Evolutionary conservation across 1,140 invertebrate genomes (phyloP).

Genomic region (Cryptotermes secundus): DNA sequence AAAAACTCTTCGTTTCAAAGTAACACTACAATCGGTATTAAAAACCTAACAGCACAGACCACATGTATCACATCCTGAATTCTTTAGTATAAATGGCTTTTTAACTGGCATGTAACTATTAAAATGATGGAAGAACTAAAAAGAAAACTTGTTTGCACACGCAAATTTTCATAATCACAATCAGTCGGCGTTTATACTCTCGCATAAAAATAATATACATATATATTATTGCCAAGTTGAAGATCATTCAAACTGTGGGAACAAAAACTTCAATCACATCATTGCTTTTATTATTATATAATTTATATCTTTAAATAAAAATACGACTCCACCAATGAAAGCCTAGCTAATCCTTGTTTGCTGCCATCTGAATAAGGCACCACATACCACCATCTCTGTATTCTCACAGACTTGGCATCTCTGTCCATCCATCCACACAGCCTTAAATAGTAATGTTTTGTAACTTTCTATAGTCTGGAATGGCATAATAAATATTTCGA

Average conservation of each 20-base stretch:
- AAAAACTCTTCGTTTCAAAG: too few relatives aligned
- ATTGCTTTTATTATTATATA: constrained; percentile 2
- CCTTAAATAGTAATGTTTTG: neutral
- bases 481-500: constrained; percentile 6
- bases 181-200: neutral
- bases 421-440: neutral
- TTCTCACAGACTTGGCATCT: neutral
- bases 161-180: neutral
- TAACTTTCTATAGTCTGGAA: neutral
- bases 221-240: constrained; percentile 6
- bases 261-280: neutral
- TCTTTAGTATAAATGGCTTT: neutral
- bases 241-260: neutral
- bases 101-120: neutral
- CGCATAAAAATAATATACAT: neutral
- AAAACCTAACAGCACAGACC: too few relatives aligned
- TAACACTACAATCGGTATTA: too few relatives aligned
- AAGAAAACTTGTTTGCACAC: neutral
- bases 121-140: neutral
- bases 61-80: neutral
- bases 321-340: neutral
- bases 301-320: constrained; percentile 14
- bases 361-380: neutral
- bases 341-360: neutral
- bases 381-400: neutral